Conservation (phyloP, 2,888 invertebrate species). For the Rhyacophila evoluta region DNA sequence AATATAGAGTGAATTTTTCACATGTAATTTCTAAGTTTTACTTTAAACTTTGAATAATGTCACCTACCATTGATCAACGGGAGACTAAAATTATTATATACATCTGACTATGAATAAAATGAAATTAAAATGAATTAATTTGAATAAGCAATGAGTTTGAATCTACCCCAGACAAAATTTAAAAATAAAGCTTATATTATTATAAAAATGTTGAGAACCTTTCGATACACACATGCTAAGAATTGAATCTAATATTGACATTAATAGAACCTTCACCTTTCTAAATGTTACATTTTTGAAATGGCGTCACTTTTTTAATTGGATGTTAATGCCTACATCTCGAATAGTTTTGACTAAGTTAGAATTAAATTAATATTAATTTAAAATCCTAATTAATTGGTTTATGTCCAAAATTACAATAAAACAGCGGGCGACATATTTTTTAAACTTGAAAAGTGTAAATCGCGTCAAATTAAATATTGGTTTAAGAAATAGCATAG, state of each 20-base stretch:
- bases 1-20: too few species aligned
- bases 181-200: too few species aligned
- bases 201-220: neutral
- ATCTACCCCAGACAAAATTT: too few species aligned
- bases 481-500: too few species aligned
- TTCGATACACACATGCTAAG: neutral
- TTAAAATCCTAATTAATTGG: neutral
- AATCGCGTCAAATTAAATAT: too few species aligned
- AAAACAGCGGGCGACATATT: neutral
- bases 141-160: too few species aligned
- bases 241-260: slow-evolving; percentile 17
- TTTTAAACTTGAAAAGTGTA: neutral
- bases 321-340: neutral
- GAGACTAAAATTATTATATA: too few species aligned
- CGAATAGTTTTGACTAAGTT: neutral
- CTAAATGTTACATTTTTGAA: neutral
- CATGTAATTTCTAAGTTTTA: too few species aligned
- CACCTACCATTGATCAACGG: too few species aligned
- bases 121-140: too few species aligned
- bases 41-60: too few species aligned
- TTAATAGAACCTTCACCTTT: slow-evolving; percentile 10
- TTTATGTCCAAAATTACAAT: neutral
- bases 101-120: too few species aligned
- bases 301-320: neutral
- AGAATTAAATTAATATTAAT: neutral